phyloP scores from a whole-genome alignment of 1,140 invertebrate species.

The Sminthurinus signatus region DNA sequence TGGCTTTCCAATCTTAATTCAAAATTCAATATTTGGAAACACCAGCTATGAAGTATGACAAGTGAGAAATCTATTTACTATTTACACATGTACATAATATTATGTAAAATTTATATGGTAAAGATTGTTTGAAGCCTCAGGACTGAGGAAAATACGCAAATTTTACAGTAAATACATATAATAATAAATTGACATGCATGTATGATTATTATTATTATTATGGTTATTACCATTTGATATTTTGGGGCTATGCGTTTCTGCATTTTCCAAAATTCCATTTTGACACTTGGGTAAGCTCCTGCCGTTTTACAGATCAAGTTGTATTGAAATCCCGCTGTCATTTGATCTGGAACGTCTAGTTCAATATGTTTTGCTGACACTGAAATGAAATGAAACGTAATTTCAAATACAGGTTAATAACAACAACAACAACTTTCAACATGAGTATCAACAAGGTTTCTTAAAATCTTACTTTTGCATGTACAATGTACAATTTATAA shows the following conservation, averaged over 20 bases:
- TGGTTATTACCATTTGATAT: conserved; percentile 39
- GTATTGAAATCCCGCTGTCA: conserved; percentile 34
- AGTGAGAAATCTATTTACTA: too few relatives aligned
- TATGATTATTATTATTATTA: neutral
- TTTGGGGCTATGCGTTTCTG: conserved; percentile 31
- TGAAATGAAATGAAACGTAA: conserved; percentile 21
- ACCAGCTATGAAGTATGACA: too few relatives aligned
- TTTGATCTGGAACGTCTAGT: conserved; percentile 34
- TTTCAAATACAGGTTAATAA: neutral
- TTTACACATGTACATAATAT: too few relatives aligned
- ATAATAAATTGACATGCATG: neutral
- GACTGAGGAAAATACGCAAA: neutral
- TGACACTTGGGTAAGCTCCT: conserved; percentile 39
- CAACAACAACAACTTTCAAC: neutral
- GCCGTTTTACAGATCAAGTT: conserved; percentile 23
- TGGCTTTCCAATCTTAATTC: too few relatives aligned
- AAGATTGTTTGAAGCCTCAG: neutral
- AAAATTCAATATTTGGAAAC: too few relatives aligned
- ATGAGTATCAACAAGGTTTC: too few relatives aligned
- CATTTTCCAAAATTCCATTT: conserved; percentile 38
- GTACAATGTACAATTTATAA: too few relatives aligned
- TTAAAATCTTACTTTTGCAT: too few relatives aligned
- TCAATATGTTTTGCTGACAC: conserved; percentile 36
- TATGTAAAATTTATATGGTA: neutral
- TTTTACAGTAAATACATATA: conserved; percentile 2